These are phyloP conservation scores for Anhinga rufa DNA, from an alignment of 2,113 vertebrate genomes.

Conservation along the genomic window DNA sequence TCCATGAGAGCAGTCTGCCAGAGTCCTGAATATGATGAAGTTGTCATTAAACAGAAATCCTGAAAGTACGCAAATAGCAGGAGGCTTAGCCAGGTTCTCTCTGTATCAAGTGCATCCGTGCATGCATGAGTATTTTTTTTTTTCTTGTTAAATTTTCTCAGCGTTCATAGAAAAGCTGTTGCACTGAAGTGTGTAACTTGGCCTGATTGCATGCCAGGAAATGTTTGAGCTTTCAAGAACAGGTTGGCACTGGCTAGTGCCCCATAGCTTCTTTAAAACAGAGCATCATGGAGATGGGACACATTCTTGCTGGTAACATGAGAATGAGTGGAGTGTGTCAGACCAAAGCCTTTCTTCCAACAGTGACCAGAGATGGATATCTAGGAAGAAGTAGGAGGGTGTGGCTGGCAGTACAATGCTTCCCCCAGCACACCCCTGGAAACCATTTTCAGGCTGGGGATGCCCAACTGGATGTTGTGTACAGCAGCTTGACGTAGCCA, in stretches of 20 bases:
- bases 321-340: background rate
- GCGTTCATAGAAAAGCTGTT: background rate
- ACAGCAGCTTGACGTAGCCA: background rate
- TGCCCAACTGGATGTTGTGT: background rate
- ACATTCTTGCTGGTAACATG: accelerated
- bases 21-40: background rate
- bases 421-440: background rate
- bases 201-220: background rate
- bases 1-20: background rate
- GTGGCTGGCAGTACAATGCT: background rate
- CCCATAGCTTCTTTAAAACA: background rate
- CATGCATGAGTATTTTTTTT: background rate
- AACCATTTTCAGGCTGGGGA: background rate
- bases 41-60: background rate
- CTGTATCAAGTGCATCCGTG: background rate
- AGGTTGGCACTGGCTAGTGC: background rate
- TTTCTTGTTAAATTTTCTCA: background rate
- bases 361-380: background rate
- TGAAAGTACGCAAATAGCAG: background rate
- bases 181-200: background rate
- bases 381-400: background rate
- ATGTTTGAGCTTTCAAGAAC: accelerated
- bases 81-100: background rate
- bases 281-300: background rate
- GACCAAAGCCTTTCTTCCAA: background rate